Conservation (phyloP, 2,888 invertebrate genomes). For the Pseudoips prasinana region DNA sequence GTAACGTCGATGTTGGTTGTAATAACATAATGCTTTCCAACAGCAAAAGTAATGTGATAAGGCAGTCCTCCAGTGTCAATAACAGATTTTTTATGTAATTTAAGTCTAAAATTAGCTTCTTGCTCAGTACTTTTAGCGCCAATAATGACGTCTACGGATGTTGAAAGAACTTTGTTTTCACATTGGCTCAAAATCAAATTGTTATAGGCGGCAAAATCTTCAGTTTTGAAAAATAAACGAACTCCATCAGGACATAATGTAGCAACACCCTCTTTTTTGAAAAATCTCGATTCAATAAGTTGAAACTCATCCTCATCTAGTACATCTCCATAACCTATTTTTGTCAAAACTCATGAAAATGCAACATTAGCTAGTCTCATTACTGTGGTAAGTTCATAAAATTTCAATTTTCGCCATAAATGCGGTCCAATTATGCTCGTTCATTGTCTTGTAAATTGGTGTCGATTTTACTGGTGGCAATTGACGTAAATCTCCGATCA, state of each 20-base stretch:
- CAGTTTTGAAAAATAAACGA: constrained; percentile 20
- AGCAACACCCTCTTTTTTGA: constrained; percentile 11
- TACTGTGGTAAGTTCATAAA: constrained; percentile 18
- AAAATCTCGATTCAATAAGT: constrained; percentile 17
- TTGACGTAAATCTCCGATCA: constrained; percentile 32
- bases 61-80: constrained; percentile 28
- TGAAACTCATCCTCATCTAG: constrained; percentile 13
- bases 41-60: constrained; percentile 24
- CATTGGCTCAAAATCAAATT: constrained; percentile 7
- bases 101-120: constrained; percentile 13
- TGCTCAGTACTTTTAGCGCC: constrained; percentile 16
- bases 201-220: constrained; percentile 17
- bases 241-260: constrained; percentile 20
- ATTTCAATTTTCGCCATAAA: constrained; percentile 20
- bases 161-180: constrained; percentile 17
- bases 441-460: constrained; percentile 12
- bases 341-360: constrained; percentile 22
- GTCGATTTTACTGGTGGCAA: constrained; percentile 37
- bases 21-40: constrained; percentile 20
- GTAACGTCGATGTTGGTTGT: constrained; percentile 29
- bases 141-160: constrained; percentile 11
- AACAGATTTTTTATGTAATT: constrained; percentile 25
- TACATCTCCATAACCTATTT: constrained; percentile 21
- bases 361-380: constrained; percentile 19
- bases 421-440: constrained; percentile 9